phyloP scores from a whole-genome alignment of 2,888 invertebrate species.

The Eupithecia pulchellata region DNA sequence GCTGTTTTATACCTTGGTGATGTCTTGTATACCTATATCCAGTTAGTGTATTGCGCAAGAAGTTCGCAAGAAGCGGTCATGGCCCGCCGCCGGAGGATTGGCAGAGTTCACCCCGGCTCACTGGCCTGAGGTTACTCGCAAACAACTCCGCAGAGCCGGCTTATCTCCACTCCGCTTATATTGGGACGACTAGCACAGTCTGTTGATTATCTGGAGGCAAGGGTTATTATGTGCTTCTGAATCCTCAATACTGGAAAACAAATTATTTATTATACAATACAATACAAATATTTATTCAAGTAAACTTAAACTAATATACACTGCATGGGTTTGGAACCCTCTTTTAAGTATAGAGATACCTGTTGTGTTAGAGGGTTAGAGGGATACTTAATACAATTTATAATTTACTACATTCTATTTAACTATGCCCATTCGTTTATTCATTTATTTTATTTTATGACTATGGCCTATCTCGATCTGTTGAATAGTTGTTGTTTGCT shows the following conservation, averaged over 20 bases:
- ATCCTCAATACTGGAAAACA: background rate
- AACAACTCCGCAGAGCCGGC: background rate
- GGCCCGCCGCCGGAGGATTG: slow-evolving; percentile 8
- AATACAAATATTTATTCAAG: too few relatives aligned
- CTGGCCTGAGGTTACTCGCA: slow-evolving; percentile 21
- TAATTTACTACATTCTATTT: too few relatives aligned
- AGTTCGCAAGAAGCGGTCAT: background rate
- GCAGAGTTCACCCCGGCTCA: slow-evolving; percentile 17
- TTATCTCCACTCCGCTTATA: slow-evolving; percentile 10
- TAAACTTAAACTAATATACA: too few relatives aligned
- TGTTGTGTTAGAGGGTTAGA: too few relatives aligned
- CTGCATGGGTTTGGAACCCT: too few relatives aligned
- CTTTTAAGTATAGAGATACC: too few relatives aligned
- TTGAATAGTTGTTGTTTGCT: background rate
- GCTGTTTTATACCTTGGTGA: background rate
- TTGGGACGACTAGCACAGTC: background rate
- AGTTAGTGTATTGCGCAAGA: background rate
- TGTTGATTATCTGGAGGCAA: slow-evolving; percentile 8
- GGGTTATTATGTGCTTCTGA: background rate
- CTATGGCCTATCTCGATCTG: background rate
- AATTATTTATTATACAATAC: too few relatives aligned
- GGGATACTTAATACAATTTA: too few relatives aligned
- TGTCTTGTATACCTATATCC: background rate
- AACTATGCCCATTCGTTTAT: too few relatives aligned
- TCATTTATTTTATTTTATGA: too few relatives aligned